Evolutionary conservation across 2,113 vertebrate genomes (phyloP), one percentile per base, ranked within the genome.

Genomic region (Rhodinocichla rosea): DNA sequence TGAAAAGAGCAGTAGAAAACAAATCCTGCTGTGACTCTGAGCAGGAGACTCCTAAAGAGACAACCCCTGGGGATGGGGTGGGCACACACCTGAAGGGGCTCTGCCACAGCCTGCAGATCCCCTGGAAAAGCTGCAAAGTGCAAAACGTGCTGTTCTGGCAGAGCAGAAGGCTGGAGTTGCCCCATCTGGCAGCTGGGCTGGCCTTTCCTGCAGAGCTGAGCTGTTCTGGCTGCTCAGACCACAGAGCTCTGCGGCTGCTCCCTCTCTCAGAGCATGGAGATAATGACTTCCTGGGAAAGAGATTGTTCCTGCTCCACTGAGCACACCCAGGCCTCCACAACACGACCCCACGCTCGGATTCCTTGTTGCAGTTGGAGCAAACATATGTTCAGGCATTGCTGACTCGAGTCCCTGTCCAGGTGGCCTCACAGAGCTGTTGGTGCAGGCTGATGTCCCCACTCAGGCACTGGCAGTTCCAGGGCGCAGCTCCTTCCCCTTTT

Each of bases 251-350:
- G n/a, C n/a, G n/a, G 70, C 83, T 89, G 79, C 75, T 70, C 60
- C 37, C 60, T 82, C 60, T 85, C 40, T 59, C 33, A 26, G n/a
- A 87, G 63, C 57, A 89, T 13, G 42, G 33, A 75, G 68, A 90
- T 77, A 89, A 93, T 81, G 76, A 74, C 59, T 91, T 89, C 37
- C 77, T 27, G 53, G 67, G 82, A 76, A 71, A 35, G 80, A 62
- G 70, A 84, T 32, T 90, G 70, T 32, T 89, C 78, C 81, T 76
- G 93, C 67, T 95, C 90, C 89, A 85, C 35, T 80, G 89, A 85
- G 65, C 82, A 82, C 84, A 69, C 53, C 37, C 42, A 35, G 70
- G 82, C 78, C 75, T 77, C 67, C 47, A 73, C 50, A 65, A 7
- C 70, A 33, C 26, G 42, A 85, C 81, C 81, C 49, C 10, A 2